phyloP scores from a whole-genome alignment of 2,888 invertebrate genomes.

The Perithous albicinctus region DNA sequence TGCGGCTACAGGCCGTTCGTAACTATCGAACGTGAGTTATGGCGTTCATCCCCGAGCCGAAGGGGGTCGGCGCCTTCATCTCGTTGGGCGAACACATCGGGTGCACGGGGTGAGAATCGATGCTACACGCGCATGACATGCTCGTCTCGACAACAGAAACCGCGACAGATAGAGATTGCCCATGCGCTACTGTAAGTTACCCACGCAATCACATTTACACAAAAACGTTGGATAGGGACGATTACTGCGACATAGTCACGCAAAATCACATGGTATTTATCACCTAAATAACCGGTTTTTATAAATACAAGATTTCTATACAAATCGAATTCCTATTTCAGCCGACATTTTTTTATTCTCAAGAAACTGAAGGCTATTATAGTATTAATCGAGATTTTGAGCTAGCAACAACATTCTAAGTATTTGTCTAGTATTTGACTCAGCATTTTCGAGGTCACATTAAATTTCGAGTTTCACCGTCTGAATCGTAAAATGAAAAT shows the following conservation, averaged over 20 bases:
- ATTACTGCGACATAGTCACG: not conserved
- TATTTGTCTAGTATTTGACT: no score
- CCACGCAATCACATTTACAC: conserved; percentile 24
- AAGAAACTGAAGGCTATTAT: no score
- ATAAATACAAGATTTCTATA: no score
- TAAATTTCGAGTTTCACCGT: no score
- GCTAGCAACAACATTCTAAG: no score
- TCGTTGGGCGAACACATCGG: conserved; percentile 47
- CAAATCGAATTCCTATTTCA: no score
- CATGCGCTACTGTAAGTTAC: not conserved
- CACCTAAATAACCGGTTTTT: no score
- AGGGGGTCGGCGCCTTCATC: conserved; percentile 54
- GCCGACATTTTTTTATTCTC: no score
- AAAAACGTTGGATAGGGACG: not conserved
- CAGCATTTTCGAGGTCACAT: no score
- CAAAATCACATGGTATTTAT: not conserved
- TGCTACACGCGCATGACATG: conserved; percentile 59
- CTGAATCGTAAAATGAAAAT: no score
- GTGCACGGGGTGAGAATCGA: conserved; percentile 58
- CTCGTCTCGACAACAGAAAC: conserved; percentile 50
- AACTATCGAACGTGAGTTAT: conserved; percentile 83
- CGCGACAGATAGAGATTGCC: conserved; percentile 31
- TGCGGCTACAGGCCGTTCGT: conserved; percentile 80
- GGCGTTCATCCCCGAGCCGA: conserved; percentile 70
- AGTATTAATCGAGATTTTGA: no score